Base-by-base conservation (phyloP, 2,797 vertebrate species). In the Furcifer pardalis region DNA sequence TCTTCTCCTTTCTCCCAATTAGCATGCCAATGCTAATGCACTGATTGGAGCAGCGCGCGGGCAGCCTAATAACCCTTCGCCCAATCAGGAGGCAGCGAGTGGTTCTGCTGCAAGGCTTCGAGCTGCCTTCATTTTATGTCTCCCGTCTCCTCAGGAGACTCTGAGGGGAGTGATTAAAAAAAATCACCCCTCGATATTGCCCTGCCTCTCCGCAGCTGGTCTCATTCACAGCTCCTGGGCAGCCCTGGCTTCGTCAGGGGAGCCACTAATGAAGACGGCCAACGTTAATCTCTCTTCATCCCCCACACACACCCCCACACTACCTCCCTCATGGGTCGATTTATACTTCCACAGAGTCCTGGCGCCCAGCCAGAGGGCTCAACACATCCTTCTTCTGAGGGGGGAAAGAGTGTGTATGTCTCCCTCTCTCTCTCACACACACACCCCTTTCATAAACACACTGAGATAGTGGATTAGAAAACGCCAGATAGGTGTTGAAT, bases 201-300 rank as follows among this genome's bases (percentile, higher is more conserved):
- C 90, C 88, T 60, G 89, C 89, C 87, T 95, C 88, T 85, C 92
- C 90, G 91, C 96, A 95, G 94, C 94, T 94, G 90, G 90, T 91
- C 93, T 95, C 94, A 94, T 94, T 95, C 94, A 94, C 90, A 78
- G 95, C 94, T 95, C 92, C 92, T 92, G 94, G 94, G 96, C 95
- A 95, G 96, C 92, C 91, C 87, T 90, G 80, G 66, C 92, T 95
- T 95, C 95, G 95, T 94, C 91, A 84, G 91, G 96, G 95, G 95
- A 96, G 90, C 91, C 92, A 89, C 96, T 96, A 96, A 96, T 96
- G 96, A 96, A 96, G 96, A 96, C 94, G 95, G 95, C 95, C 94
- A 95, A 95, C 95, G 95, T 96, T 96, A 96, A 96, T 96, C 96
- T 96, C 95, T 95, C 94, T 84, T 44, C 93, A 94, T 94, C 95